Conservation (phyloP, 2,888 invertebrate genomes). For the Sinopyrophorus schimmeli region DNA sequence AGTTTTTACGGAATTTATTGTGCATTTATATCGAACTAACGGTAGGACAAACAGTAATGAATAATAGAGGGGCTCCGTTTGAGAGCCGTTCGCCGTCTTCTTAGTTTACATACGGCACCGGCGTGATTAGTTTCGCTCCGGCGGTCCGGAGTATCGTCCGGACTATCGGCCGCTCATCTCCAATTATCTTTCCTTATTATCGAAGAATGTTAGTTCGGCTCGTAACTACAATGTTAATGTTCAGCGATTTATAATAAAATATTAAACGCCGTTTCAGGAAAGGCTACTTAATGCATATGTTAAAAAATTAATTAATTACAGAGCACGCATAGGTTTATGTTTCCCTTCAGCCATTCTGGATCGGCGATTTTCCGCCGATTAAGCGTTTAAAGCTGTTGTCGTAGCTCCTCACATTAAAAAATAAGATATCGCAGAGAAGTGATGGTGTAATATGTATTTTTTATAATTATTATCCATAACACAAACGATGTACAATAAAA, state of each 20-base stretch:
- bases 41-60: constrained; percentile 25
- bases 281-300: too few species aligned
- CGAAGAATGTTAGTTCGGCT: constrained; percentile 25
- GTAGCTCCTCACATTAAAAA: too few species aligned
- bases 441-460: too few species aligned
- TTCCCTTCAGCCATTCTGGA: too few species aligned
- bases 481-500: too few species aligned
- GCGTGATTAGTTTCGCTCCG: constrained; percentile 31
- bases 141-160: constrained; percentile 23
- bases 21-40: constrained; percentile 21
- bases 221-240: constrained; percentile 11
- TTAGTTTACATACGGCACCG: constrained; percentile 29
- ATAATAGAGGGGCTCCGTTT: constrained; percentile 20
- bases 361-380: too few species aligned
- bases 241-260: neutral
- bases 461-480: too few species aligned
- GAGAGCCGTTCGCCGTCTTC: constrained; percentile 12
- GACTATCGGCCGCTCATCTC: constrained; percentile 25
- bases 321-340: too few species aligned
- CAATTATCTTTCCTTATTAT: constrained; percentile 31
- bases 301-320: too few species aligned
- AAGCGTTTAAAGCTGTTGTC: too few species aligned
- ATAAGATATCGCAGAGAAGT: too few species aligned
- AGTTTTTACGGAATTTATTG: constrained; percentile 25
- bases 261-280: constrained; percentile 4